phyloP scores from a whole-genome alignment of 1,140 invertebrate genomes.

The Triops cancriformis region DNA sequence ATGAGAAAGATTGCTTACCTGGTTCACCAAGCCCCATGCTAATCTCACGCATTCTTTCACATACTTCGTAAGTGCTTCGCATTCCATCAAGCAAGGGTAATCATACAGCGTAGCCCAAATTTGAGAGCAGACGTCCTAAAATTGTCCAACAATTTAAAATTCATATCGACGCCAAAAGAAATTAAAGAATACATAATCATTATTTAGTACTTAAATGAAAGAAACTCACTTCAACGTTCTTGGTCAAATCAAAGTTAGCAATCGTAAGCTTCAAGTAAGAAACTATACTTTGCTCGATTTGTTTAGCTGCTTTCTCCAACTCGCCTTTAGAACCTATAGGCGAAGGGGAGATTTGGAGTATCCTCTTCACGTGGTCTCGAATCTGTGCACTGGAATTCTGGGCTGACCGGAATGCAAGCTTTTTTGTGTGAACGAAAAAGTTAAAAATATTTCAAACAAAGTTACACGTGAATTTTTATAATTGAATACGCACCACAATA shows the following conservation, averaged over 20 bases:
- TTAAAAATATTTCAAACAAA: not conserved
- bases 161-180: slow-evolving; percentile 14
- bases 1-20: slow-evolving; percentile 36
- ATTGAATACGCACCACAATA: slow-evolving; percentile 67
- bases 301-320: slow-evolving; percentile 32
- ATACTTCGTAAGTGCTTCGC: slow-evolving; percentile 52
- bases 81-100: slow-evolving; percentile 59
- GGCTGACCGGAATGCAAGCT: slow-evolving; percentile 53
- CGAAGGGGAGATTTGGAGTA: slow-evolving; percentile 43
- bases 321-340: slow-evolving; percentile 20
- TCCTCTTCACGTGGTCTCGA: slow-evolving; percentile 43
- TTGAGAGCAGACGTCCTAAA: slow-evolving; percentile 54
- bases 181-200: too few relatives aligned
- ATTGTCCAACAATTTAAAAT: slow-evolving; percentile 20
- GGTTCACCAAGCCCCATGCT: slow-evolving; percentile 55
- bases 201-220: not conserved
- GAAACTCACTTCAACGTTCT: slow-evolving; percentile 47
- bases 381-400: slow-evolving; percentile 45
- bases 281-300: slow-evolving; percentile 46
- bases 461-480: not conserved
- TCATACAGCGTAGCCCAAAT: slow-evolving; percentile 63
- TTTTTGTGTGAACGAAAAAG: too few relatives aligned
- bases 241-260: slow-evolving; percentile 48
- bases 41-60: slow-evolving; percentile 53
- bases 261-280: slow-evolving; percentile 46